These are phyloP conservation scores for Idaea biselata DNA, from an alignment of 2,888 invertebrate genomes.

Conservation along the genomic window DNA sequence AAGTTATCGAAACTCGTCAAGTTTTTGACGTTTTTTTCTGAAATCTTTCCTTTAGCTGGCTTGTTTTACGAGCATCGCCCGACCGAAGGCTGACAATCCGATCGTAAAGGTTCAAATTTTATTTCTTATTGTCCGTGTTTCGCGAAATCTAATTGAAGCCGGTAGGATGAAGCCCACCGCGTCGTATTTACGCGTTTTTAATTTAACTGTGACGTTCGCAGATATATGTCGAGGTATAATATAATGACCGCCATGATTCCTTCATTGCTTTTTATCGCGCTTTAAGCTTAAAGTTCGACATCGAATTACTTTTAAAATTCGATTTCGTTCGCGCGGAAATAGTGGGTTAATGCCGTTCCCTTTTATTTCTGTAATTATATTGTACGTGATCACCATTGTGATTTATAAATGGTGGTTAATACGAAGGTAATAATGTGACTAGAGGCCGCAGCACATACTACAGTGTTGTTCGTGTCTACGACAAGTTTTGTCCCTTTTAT, in stretches of 20 bases:
- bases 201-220: slow-evolving; percentile 64
- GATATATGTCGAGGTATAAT: slow-evolving; percentile 60
- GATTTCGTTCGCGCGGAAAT: slow-evolving; percentile 1
- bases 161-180: slow-evolving; percentile 54
- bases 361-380: background rate
- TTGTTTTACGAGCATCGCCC: slow-evolving; percentile 67
- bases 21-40: slow-evolving; percentile 60
- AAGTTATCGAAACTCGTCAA: slow-evolving; percentile 48
- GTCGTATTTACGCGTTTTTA: slow-evolving; percentile 68
- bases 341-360: background rate
- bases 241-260: slow-evolving; percentile 51
- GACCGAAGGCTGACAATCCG: slow-evolving; percentile 68
- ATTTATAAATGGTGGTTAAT: background rate
- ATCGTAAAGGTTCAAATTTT: slow-evolving; percentile 77
- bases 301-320: slow-evolving; percentile 1
- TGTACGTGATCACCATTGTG: background rate
- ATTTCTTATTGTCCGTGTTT: slow-evolving; percentile 79
- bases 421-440: background rate
- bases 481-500: background rate
- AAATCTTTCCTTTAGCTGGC: slow-evolving; percentile 71
- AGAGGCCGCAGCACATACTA: background rate
- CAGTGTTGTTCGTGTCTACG: background rate
- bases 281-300: slow-evolving; percentile 39
- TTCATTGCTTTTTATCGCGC: slow-evolving; percentile 70
- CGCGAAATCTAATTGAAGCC: slow-evolving; percentile 78